A percentile compares a stretch with the other conserved stretches of the same genome.
These are phyloP conservation scores for Mystacides longicornis DNA, from an alignment of 2,888 invertebrate genomes.

Conservation along the genomic window DNA sequence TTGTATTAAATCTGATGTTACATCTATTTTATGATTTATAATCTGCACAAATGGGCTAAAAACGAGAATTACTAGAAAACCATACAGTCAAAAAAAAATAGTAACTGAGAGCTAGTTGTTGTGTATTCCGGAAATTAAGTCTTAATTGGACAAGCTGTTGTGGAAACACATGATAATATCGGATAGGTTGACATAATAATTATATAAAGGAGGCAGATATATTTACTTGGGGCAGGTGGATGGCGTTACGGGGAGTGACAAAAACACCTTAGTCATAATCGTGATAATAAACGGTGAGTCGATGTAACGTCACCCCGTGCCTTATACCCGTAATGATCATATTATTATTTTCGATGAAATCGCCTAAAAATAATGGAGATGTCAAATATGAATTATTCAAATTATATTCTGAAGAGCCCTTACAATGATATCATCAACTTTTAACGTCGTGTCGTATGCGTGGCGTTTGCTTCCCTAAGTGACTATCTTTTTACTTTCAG, in stretches of 20 bases:
- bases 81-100: not conserved
- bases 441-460: too few relatives aligned
- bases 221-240: not conserved
- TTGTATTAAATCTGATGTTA: not conserved
- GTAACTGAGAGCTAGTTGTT: not conserved
- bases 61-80: not conserved
- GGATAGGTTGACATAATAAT: constrained; percentile 6
- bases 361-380: too few relatives aligned
- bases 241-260: not conserved
- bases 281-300: not conserved
- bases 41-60: not conserved
- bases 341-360: too few relatives aligned
- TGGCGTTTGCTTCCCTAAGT: too few relatives aligned
- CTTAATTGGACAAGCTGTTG: constrained; percentile 16
- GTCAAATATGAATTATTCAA: too few relatives aligned
- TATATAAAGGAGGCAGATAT: not conserved
- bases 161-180: constrained; percentile 10
- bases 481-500: too few relatives aligned
- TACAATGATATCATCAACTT: too few relatives aligned
- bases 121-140: constrained; percentile 18
- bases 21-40: not conserved
- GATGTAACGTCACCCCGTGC: not conserved
- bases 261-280: not conserved
- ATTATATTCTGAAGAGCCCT: too few relatives aligned
- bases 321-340: too few relatives aligned